phyloP scores from a whole-genome alignment of 30 jellyfish, hydroid and myxozoan species.

The Aurelia aurita complex sp. Pacific region DNA sequence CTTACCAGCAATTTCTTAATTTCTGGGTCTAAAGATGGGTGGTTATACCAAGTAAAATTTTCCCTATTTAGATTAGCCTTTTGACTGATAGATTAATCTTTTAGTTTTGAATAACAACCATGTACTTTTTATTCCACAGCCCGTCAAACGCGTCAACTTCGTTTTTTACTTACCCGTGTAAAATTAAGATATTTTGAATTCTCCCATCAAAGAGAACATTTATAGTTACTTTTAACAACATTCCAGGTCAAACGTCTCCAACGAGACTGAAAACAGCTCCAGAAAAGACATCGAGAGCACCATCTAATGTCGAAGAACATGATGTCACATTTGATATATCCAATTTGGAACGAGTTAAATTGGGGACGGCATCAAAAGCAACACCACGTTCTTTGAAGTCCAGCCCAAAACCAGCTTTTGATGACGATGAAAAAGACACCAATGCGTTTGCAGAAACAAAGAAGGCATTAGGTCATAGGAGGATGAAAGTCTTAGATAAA shows the following conservation, averaged over 20 bases:
- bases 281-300: background rate
- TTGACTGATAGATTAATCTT: too few species aligned
- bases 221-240: too few species aligned
- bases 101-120: too few species aligned
- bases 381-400: constrained; percentile 11
- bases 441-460: constrained; percentile 41
- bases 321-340: constrained; percentile 28
- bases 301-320: constrained; percentile 3
- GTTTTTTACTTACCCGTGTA: too few species aligned
- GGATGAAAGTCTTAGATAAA: constrained; percentile 31
- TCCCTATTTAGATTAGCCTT: too few species aligned
- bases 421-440: background rate
- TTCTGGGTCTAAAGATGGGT: too few species aligned
- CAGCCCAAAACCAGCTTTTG: background rate
- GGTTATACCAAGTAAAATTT: too few species aligned
- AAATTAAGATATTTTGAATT: too few species aligned
- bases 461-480: background rate
- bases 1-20: too few species aligned
- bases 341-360: background rate
- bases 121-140: too few species aligned
- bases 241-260: constrained; percentile 46
- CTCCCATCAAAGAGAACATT: too few species aligned
- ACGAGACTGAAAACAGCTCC: constrained; percentile 65
- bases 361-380: constrained; percentile 34
- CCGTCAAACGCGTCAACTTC: too few species aligned